Percentiles rank a stretch among this genome's conserved stretches.
These are phyloP conservation scores for Andrena chrysosceles DNA, from an alignment of 2,888 invertebrate species.

Conservation along the genomic window DNA sequence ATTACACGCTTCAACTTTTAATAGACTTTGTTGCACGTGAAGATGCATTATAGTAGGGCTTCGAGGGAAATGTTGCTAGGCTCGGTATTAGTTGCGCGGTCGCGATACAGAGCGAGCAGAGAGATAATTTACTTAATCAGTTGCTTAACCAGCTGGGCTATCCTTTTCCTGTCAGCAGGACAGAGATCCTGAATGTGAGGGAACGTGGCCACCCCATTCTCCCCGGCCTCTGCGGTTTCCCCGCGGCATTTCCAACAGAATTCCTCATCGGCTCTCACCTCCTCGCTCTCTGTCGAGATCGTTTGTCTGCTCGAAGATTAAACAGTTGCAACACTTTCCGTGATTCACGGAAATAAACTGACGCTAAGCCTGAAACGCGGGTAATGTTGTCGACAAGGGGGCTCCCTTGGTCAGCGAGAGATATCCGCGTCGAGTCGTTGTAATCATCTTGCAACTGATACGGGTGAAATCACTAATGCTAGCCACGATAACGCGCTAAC, in stretches of 20 bases:
- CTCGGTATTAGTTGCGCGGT: background rate
- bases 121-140: constrained; percentile 69
- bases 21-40: background rate
- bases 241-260: constrained; percentile 68
- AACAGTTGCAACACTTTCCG: constrained; percentile 48
- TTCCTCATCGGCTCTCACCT: constrained; percentile 58
- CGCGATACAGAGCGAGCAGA: background rate
- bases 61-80: no score
- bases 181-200: constrained; percentile 75
- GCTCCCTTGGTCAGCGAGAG: background rate
- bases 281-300: constrained; percentile 64
- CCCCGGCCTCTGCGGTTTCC: constrained; percentile 34
- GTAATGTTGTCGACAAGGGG: background rate
- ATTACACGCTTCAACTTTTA: constrained; percentile 42
- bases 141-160: constrained; percentile 72
- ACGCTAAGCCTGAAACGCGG: background rate
- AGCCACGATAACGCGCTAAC: background rate
- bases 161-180: constrained; percentile 72
- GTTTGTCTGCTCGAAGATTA: constrained; percentile 62
- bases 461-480: background rate
- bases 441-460: background rate
- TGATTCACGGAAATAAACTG: constrained; percentile 21
- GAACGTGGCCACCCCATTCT: constrained; percentile 24
- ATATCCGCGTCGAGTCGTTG: background rate
- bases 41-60: no score